These are phyloP conservation scores for Volucella inanis DNA, from an alignment of 2,888 invertebrate genomes.

Conservation along the genomic window DNA sequence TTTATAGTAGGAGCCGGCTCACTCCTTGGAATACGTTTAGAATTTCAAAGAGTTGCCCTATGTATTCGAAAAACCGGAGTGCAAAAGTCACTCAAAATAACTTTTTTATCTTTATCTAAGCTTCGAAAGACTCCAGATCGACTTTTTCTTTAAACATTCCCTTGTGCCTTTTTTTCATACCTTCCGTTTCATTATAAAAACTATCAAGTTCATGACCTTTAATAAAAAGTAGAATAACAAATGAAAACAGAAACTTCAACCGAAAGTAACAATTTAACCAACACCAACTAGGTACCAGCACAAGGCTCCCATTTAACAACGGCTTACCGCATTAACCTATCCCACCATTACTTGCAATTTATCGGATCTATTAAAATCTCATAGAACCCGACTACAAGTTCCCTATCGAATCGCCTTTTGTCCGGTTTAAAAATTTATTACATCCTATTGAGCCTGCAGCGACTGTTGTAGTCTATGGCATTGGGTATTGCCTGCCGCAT, in stretches of 20 bases:
- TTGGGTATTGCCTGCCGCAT: background rate
- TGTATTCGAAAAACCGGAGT: too few relatives aligned
- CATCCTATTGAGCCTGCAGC: conserved; percentile 54
- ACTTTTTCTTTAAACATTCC: too few relatives aligned
- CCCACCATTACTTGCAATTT: conserved; percentile 62
- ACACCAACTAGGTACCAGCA: conserved; percentile 5
- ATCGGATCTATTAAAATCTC: conserved; percentile 72
- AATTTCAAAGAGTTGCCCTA: too few relatives aligned
- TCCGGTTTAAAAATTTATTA: conserved; percentile 62
- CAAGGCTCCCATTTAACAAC: conserved; percentile 34
- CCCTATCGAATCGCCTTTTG: conserved; percentile 53
- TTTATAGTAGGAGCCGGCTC: too few relatives aligned
- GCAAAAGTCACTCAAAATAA: too few relatives aligned
- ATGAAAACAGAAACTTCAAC: conserved; percentile 1
- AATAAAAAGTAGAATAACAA: conserved; percentile 23
- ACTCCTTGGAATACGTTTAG: too few relatives aligned
- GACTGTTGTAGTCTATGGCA: conserved; percentile 18
- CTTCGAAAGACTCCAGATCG: too few relatives aligned
- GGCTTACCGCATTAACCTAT: conserved; percentile 55
- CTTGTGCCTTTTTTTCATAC: too few relatives aligned
- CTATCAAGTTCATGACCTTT: conserved; percentile 47
- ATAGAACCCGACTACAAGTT: conserved; percentile 65
- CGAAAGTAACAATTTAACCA: background rate
- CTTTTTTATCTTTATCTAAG: too few relatives aligned
- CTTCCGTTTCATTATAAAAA: background rate